Conservation (phyloP, 1,140 invertebrate genomes). For the Eupeodes corollae region DNA sequence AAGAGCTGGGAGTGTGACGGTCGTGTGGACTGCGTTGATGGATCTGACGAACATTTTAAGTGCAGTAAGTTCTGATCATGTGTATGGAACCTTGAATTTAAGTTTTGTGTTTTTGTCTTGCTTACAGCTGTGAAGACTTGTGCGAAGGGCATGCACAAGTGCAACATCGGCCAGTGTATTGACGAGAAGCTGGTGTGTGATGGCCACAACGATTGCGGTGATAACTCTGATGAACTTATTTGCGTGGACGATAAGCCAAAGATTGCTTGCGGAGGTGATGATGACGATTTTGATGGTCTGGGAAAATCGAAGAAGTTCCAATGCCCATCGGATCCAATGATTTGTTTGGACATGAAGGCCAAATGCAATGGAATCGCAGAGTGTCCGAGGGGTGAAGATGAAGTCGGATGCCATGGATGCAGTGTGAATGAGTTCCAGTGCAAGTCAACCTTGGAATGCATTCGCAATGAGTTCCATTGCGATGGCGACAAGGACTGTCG, state of each 20-base stretch:
- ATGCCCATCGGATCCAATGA: slow-evolving; percentile 46
- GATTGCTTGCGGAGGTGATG: slow-evolving; percentile 10
- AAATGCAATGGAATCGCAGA: slow-evolving; percentile 59
- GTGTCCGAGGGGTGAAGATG: slow-evolving; percentile 57
- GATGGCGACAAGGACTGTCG: slow-evolving; percentile 53
- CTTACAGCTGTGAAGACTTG: slow-evolving; percentile 17
- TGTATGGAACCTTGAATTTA: neutral
- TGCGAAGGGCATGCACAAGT: slow-evolving; percentile 33
- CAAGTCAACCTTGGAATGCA: slow-evolving; percentile 38
- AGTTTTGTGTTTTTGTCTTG: neutral
- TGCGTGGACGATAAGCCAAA: slow-evolving; percentile 20
- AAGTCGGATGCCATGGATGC: slow-evolving; percentile 42
- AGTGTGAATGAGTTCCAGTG: slow-evolving; percentile 46
- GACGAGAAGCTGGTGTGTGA: slow-evolving; percentile 39
- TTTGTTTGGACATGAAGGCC: slow-evolving; percentile 35
- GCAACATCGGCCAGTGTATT: slow-evolving; percentile 41
- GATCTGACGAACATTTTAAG: slow-evolving; percentile 53
- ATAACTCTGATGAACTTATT: slow-evolving; percentile 41
- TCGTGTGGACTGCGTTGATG: slow-evolving; percentile 54
- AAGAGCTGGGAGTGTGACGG: slow-evolving; percentile 63
- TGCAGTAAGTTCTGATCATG: slow-evolving; percentile 41
- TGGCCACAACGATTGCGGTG: slow-evolving; percentile 42
- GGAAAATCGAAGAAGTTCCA: slow-evolving; percentile 33
- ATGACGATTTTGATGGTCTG: slow-evolving; percentile 6
- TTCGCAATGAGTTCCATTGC: slow-evolving; percentile 51